phyloP scores from a whole-genome alignment of 2,113 vertebrate genomes.

The Indicator maculatus region DNA sequence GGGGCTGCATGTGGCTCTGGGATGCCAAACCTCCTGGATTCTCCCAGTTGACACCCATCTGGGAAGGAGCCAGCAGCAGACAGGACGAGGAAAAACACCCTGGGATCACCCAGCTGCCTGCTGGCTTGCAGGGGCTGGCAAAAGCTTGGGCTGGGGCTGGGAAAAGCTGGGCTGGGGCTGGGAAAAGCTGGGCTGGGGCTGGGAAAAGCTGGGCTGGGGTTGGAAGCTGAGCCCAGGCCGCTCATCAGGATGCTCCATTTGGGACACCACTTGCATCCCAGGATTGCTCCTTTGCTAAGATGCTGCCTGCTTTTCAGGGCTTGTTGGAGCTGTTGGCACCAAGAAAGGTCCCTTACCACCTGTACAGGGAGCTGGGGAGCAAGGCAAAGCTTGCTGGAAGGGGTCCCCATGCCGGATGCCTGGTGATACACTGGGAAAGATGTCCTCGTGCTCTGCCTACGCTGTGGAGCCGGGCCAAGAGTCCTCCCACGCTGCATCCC shows the following conservation, averaged over 20 bases:
- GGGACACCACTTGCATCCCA: background rate
- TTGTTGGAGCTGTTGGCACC: rapidly evolving
- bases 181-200: background rate
- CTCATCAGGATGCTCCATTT: background rate
- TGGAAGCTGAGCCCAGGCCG: background rate
- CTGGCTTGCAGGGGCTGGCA: background rate
- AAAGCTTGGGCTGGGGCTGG: background rate
- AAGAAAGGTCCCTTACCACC: background rate
- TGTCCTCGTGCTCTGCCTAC: constrained; percentile 50
- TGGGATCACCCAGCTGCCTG: background rate
- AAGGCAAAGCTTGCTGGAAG: background rate
- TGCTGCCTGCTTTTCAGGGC: background rate
- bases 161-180: background rate
- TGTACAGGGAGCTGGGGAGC: rapidly evolving
- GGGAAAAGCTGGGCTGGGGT: background rate
- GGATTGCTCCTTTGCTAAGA: background rate
- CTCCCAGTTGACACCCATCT: background rate
- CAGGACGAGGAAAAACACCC: background rate
- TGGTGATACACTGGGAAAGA: constrained; percentile 26
- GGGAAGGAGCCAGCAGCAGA: background rate
- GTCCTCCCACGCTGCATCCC: constrained; percentile 36
- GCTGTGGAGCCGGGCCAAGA: constrained; percentile 32
- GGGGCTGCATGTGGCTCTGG: background rate
- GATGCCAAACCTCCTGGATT: background rate
- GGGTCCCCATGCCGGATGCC: background rate